phyloP scores from a whole-genome alignment of 2,888 invertebrate species.

The Mimumesa dahlbomi region DNA sequence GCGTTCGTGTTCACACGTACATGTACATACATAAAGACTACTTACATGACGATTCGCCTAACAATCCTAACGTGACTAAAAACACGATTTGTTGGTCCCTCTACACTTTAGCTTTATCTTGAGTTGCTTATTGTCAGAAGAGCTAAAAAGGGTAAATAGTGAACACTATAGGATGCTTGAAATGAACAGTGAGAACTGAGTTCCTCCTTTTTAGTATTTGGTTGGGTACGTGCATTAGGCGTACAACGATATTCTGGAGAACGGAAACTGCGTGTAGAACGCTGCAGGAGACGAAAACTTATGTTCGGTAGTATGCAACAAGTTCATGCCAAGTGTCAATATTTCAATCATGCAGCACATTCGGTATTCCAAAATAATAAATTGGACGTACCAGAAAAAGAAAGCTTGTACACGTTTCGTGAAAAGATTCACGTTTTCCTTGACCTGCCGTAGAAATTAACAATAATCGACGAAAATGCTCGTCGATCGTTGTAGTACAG shows the following conservation, averaged over 20 bases:
- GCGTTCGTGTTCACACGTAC: conserved; percentile 50
- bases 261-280: conserved; percentile 31
- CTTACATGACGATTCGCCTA: conserved; percentile 76
- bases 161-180: conserved; percentile 57
- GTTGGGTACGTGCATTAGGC: conserved; percentile 46
- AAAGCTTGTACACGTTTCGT: conserved; percentile 72
- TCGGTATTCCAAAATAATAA: conserved; percentile 36
- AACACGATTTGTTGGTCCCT: conserved; percentile 77
- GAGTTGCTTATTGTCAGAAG: conserved; percentile 76
- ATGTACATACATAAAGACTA: conserved; percentile 60
- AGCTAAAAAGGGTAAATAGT: conserved; percentile 73
- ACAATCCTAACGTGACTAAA: conserved; percentile 77
- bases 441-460: too few relatives aligned
- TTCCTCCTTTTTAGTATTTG: conserved; percentile 21
- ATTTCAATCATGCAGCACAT: conserved; percentile 65
- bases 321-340: conserved; percentile 60
- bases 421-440: too few relatives aligned
- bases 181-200: conserved; percentile 46
- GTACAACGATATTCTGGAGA: conserved; percentile 5
- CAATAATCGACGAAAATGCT: too few relatives aligned
- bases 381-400: conserved; percentile 71
- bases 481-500: too few relatives aligned
- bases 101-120: conserved; percentile 81
- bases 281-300: conserved; percentile 46
- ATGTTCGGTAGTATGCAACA: conserved; percentile 44